Conservation (phyloP, 2,888 invertebrate species). For the Sminthurides aquaticus region DNA sequence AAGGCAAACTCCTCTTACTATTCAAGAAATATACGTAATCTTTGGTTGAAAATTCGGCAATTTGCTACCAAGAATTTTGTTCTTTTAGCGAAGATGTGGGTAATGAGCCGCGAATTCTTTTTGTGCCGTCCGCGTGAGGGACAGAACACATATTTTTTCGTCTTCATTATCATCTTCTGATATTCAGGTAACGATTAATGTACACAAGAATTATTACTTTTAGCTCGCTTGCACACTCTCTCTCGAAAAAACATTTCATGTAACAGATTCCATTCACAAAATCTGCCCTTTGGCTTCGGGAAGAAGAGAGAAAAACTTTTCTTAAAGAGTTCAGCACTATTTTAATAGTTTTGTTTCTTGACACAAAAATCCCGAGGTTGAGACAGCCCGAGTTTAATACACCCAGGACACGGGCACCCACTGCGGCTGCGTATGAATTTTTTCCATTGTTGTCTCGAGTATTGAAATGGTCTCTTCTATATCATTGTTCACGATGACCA, state of each 20-base stretch:
- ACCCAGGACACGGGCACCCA: conserved; percentile 82
- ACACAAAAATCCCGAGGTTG: not conserved
- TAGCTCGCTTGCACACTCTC: not conserved
- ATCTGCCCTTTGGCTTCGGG: not conserved
- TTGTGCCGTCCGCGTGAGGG: too few species aligned
- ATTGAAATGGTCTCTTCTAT: conserved; percentile 96
- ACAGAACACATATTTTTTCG: too few species aligned
- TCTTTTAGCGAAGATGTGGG: too few species aligned
- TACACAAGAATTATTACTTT: not conserved
- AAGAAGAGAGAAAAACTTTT: not conserved
- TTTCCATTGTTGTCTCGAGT: conserved; percentile 81
- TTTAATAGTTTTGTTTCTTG: not conserved
- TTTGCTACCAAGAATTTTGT: too few species aligned
- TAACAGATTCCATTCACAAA: not conserved
- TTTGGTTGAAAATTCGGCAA: too few species aligned
- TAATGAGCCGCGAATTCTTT: too few species aligned
- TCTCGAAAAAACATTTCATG: not conserved
- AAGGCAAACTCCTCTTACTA: too few species aligned
- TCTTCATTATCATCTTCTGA: too few species aligned
- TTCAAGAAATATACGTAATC: too few species aligned
- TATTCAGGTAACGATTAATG: not conserved
- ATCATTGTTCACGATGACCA: conserved; percentile 97
- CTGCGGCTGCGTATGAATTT: conserved; percentile 83
- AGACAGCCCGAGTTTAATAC: conserved; percentile 12
- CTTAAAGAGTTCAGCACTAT: not conserved